These are phyloP conservation scores for Zoanthus gigantus DNA, from an alignment of 92 coral and sea anemone species.

Conservation along the genomic window DNA sequence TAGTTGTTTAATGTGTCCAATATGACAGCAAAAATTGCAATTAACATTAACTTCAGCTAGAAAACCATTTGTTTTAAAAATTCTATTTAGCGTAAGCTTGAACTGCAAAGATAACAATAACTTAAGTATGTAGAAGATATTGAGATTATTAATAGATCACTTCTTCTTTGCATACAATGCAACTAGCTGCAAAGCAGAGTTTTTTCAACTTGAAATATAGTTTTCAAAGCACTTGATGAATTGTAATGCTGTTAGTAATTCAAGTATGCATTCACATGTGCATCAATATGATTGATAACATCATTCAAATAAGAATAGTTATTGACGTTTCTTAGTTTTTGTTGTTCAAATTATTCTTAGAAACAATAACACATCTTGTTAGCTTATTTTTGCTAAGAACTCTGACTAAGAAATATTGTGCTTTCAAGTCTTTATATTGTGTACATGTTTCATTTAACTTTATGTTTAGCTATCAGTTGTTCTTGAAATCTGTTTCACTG, in stretches of 20 bases:
- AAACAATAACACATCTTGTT: background rate
- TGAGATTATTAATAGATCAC: conserved; percentile 4
- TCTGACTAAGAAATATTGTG: background rate
- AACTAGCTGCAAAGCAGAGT: conserved; percentile 48
- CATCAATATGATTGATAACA: conserved; percentile 21
- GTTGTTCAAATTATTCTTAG: conserved; percentile 12
- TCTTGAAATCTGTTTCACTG: background rate
- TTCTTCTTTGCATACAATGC: conserved; percentile 39
- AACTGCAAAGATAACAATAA: background rate
- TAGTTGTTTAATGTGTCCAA: conserved; percentile 7
- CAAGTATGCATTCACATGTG: background rate
- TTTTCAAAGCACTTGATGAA: conserved; percentile 36
- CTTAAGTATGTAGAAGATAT: conserved; percentile 11
- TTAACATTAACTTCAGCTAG: background rate
- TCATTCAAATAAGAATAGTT: conserved; percentile 8
- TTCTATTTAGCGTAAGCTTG: background rate
- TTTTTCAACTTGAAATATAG: conserved; percentile 43
- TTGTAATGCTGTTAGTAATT: conserved; percentile 22
- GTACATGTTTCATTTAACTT: background rate
- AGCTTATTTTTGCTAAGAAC: background rate
- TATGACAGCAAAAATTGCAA: conserved; percentile 19
- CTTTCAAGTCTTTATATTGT: background rate
- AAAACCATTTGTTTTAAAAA: background rate
- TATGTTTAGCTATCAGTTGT: background rate
- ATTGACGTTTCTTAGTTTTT: conserved; percentile 33